phyloP scores from a whole-genome alignment of 2,888 invertebrate genomes.

The Lepidochrysops patricia region DNA sequence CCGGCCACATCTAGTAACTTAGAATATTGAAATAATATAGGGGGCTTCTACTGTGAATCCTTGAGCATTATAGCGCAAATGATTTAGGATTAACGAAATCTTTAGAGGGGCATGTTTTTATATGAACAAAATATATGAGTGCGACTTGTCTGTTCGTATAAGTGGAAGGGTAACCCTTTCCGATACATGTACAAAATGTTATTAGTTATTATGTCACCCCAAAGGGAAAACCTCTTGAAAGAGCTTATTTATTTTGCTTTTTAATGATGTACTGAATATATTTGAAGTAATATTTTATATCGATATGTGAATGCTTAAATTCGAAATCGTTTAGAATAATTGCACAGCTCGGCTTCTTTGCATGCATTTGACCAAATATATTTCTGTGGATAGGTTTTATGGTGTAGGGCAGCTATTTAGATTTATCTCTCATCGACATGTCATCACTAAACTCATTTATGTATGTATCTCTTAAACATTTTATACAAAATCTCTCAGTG shows the following conservation, averaged over 20 bases:
- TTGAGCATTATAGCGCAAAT: constrained; percentile 37
- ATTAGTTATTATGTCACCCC: constrained; percentile 1
- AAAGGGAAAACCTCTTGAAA: not conserved
- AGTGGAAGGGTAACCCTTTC: constrained; percentile 8
- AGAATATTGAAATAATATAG: constrained; percentile 48
- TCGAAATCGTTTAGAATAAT: constrained; percentile 2
- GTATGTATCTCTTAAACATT: not conserved
- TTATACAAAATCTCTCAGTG: not conserved
- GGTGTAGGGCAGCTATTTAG: constrained; percentile 1
- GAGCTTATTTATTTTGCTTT: constrained; percentile 11
- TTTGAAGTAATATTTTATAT: constrained; percentile 4
- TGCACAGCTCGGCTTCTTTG: constrained; percentile 6
- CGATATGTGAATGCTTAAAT: constrained; percentile 8
- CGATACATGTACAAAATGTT: constrained; percentile 12
- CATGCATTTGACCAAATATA: constrained; percentile 1
- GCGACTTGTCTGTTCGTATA: constrained; percentile 13
- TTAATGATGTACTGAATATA: constrained; percentile 2
- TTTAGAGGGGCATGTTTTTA: constrained; percentile 48
- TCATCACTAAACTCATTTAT: not conserved
- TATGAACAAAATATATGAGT: constrained; percentile 39
- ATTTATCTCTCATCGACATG: not conserved
- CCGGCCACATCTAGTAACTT: constrained; percentile 58
- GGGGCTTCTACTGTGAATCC: constrained; percentile 44
- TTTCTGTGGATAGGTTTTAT: not conserved
- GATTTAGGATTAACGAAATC: constrained; percentile 42